Evolutionary conservation across 2,888 invertebrate genomes (phyloP).

Genomic region (Philonicus albiceps): DNA sequence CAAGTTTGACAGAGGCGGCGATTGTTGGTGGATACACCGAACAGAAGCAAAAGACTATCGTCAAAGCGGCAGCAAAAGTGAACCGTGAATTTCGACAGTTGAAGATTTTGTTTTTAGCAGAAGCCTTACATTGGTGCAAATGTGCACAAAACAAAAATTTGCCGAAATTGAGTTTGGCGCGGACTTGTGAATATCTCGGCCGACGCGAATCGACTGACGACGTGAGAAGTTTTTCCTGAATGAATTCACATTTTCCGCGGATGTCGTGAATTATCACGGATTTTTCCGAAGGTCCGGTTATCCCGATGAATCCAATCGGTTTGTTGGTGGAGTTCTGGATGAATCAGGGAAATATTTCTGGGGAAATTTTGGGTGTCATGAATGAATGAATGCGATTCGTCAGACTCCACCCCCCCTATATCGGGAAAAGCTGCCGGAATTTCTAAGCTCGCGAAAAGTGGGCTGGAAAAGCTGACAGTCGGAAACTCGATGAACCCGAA

Average conservation of each 20-base stretch:
- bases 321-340: not conserved
- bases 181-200: conserved; percentile 57
- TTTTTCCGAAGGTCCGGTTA: not conserved
- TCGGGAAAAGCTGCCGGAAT: not conserved
- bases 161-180: conserved; percentile 5
- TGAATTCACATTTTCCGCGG: not conserved
- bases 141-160: conserved; percentile 33
- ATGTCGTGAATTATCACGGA: not conserved
- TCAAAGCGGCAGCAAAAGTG: not conserved
- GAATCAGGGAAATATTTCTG: not conserved
- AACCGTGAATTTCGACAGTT: not conserved
- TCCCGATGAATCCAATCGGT: not conserved
- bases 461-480: conserved; percentile 2
- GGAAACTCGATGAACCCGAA: not conserved
- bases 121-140: not conserved
- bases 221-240: not conserved
- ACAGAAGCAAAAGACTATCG: not conserved
- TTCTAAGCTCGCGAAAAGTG: not conserved
- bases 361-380: not conserved
- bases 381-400: not conserved
- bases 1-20: not conserved
- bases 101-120: not conserved
- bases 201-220: conserved; percentile 62
- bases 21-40: not conserved
- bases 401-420: not conserved